Base-by-base conservation (phyloP, 2,797 vertebrate species). In the Gobio occitaniae region DNA sequence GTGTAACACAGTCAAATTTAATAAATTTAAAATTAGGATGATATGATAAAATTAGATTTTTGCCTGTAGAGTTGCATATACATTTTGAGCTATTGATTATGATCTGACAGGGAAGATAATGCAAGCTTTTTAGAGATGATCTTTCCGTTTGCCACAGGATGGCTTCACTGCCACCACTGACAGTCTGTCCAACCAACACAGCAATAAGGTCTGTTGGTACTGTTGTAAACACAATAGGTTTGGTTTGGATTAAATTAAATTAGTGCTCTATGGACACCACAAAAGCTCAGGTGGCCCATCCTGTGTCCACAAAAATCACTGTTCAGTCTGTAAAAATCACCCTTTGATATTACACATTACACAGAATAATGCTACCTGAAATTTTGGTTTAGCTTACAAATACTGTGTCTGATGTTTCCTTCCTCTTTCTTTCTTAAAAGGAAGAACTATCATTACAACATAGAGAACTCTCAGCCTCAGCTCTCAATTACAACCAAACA, bases 371-470 rank as follows among this genome's bases (percentile, higher is more conserved):
- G 75, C 7, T 8, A 41, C 11, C 32, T 47, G 38, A 21, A 29
- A 47, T 47, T 47, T 47, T 63, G 56, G n/a, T 63, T 78, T 78
- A 63, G 41, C 2, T 78, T 2, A 29, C 15, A 78, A 25, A 61
- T 17, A n/a, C 32, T 21, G 2, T 9, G 4, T 38, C 54, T 63
- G 8, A 6, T 41, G 12, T 38, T 63, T 29, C 38, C 38, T 54
- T 61, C 38, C 52, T 79, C n/a, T 48, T 10, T 32, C 32, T 84
- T 65, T 84, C 56, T 68, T 25, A 56, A 29, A 66, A 84, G 87
- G 56, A 75, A 36, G 63, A 71, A 3, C 48, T 61, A 17, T 63
- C 81, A 4, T 56, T 78, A 52, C 44, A 84, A 50, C 29, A 75
- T 74, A 56, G 63, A 78, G 82, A 78, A 21, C 56, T 54, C 36